Evolutionary conservation across 2,888 invertebrate genomes (phyloP), one percentile per base, ranked within the genome.

Genomic region (Drosophila bunnanda): DNA sequence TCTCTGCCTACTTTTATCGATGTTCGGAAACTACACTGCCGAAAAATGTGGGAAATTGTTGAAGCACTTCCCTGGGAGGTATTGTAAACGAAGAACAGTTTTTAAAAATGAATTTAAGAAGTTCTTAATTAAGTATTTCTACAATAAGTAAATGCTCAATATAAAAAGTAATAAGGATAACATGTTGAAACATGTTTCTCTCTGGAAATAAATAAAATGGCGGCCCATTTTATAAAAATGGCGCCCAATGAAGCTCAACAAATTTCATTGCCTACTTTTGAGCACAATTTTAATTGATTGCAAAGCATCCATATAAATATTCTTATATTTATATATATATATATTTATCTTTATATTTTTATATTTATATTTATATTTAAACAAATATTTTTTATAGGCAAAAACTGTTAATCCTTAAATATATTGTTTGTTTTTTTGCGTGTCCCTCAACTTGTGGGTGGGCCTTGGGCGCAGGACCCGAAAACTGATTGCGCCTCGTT

Each of bases 401-500:
- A 15, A n/a, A 25, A n/a, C 9, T 15, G 2, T 1, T 3, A n/a
- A 13, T 22, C 10, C n/a, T 22, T 25, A 13, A 4, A 4, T n/a
- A 32, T 10, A 3, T 15, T 34, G n/a, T n/a, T n/a, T n/a, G n/a
- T n/a, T n/a, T n/a, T 34, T 46, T 57, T 39, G 13, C n/a, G 0
- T 60, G 57, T 50, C 39, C 25, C n/a, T 13, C 8, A 30, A 43
- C 30, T 41, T 41, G 36, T 62, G 54, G 66, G 48, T 39, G 48
- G 43, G 12, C 44, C 22, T 12, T 4, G 44, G 38, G 30, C 34
- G 39, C 68, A 48, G 68, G 22, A 38, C 22, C 50, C 52, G n/a
- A 50, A 72, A 60, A 48, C 65, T 62, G 64, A 57, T 53, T 46
- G 64, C 34, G 71, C 44, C 71, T 68, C 58, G 53, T 72, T 71